Base-by-base conservation (phyloP, 2,888 invertebrate genomes). In the Catocala nupta region DNA sequence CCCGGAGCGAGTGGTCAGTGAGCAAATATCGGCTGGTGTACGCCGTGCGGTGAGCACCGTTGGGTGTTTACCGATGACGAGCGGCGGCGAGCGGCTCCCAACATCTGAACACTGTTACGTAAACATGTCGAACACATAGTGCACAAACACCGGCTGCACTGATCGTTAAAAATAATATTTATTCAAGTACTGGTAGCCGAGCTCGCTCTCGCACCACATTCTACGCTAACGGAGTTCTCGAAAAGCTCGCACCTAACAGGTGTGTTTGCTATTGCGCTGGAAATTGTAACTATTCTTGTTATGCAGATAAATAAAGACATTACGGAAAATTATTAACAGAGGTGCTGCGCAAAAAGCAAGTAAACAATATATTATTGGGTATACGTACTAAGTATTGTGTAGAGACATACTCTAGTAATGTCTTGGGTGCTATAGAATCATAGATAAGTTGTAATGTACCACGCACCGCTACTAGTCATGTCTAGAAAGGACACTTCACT, bases 101-200 rank as follows among this genome's bases (percentile, higher is more conserved):
- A 84, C 85, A 79, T 80, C 83, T 81, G 82, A 83, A 86, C 89
- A 90, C 90, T 91, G 91, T 92, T 93, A 91, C 92, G 91, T 86
- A 87, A 89, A 89, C 86, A 87, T 87, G 88, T 89, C 82, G 75
- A 78, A 89, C 88, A 87, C 81, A 78, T 81, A 81, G 82, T 80
- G 82, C 84, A 84, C 90, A 92, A 91, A 93, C 90, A 91, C 81
- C 80, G 83, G 82, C 88, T 84, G 86, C 89, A 89, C 90, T 93
- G 91, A 93, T 93, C 93, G 88, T 87, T 91, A 89, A 87, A 90
- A 91, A 93, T 89, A 93, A 94, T 94, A 93, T 92, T 94, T 91
- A 86, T 90, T 88, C 84, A 83, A 83, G 83, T 85, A 87, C 88
- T 81, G 84, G 77, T 78, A 80, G 77, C 79, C 81, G 78, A 68